Evolutionary conservation across 2,797 vertebrate genomes (phyloP), one percentile per base, ranked within the genome.

Genomic region (Odontamblyopus lacepedii): DNA sequence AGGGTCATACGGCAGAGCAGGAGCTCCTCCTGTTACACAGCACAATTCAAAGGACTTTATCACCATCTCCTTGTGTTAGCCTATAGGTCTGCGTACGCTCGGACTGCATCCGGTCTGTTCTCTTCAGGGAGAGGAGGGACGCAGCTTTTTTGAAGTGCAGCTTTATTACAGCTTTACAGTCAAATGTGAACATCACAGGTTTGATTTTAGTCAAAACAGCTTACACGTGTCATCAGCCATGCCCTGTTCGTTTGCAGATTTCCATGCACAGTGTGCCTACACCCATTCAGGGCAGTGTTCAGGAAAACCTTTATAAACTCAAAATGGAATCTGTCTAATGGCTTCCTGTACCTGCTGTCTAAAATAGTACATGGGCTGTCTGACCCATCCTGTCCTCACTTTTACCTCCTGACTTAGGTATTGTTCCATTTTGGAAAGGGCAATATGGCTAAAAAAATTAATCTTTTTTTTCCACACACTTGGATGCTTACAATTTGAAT

Each of bases 11-110:
- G 88, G 87, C 80, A 80, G 4, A 72, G 82, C 81, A 62, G 83
- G 83, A 89, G 83, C 85, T 84, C 83, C 87, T 89, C 84, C 89
- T 72, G 83, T 92, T 89, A 88, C 89, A 89, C 89, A 84, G 85
- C 77, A 70, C 83, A 85, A 92, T 92, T 93, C 86, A 93, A 93
- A 93, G 89, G 88, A 75, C 89, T 90, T 89, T 81, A 85, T 71
- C 73, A 72, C 82, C 76, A 69, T 89, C 75, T 85, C 77, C 85
- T 85, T 82, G 87, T 87, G 85, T 88, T 83, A 65, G 76, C 76
- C 73, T 78, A 79, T 56, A 56, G 76, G 74, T 83, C 66, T 70
- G 87, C 72, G 79, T 92, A 92, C 90, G 89, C 85, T 79, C 27
- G 8, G 53, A 71, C 67, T 73, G 73, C 91, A 93, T 92, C 85